Conservation (phyloP, 2,113 vertebrate species). For the Gambusia affinis region DNA sequence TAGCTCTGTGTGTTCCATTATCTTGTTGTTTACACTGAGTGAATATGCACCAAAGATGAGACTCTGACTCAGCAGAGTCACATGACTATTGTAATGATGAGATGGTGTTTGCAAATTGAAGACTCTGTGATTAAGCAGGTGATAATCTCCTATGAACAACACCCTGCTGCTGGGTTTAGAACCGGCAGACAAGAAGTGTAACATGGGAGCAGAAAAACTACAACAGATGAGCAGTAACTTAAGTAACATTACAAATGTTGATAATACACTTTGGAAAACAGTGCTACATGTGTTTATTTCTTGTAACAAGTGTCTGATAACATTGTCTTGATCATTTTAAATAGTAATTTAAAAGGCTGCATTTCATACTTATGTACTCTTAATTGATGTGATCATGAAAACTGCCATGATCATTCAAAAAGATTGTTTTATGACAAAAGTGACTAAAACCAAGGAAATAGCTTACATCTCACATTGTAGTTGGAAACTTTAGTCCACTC, state of each 20-base stretch:
- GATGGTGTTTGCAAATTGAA: neutral
- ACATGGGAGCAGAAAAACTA: neutral
- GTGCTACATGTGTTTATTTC: too few species aligned
- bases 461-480: too few species aligned
- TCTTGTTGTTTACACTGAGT: neutral
- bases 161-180: neutral
- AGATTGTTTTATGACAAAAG: neutral
- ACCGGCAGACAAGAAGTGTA: neutral
- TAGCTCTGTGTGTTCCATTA: neutral
- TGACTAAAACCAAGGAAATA: neutral
- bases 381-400: too few species aligned
- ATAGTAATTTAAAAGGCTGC: too few species aligned
- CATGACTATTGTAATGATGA: neutral
- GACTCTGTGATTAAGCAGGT: neutral
- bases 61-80: neutral
- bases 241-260: neutral
- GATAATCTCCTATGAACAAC: slow-evolving; percentile 11
- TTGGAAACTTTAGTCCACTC: too few species aligned
- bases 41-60: neutral
- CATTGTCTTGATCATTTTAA: too few species aligned
- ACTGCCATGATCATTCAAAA: neutral
- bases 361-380: too few species aligned
- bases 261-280: neutral
- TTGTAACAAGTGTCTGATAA: too few species aligned
- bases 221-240: neutral